Percentiles rank a stretch among this genome's conserved stretches.
phyloP scores from a whole-genome alignment of 1,140 invertebrate genomes.

The Aphis gossypii region DNA sequence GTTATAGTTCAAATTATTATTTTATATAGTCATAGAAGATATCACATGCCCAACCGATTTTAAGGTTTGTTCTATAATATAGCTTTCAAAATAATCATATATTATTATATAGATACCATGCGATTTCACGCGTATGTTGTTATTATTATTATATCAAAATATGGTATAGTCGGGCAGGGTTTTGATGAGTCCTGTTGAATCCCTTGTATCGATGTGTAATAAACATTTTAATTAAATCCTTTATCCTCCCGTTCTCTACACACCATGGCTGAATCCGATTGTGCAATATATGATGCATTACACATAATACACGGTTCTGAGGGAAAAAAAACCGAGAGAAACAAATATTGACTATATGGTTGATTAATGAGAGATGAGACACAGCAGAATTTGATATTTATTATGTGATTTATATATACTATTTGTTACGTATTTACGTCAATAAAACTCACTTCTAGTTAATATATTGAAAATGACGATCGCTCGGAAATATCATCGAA shows the following conservation, averaged over 20 bases:
- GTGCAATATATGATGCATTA: neutral
- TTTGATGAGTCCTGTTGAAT: neutral
- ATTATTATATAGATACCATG: neutral
- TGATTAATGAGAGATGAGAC: neutral
- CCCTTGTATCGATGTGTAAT: neutral
- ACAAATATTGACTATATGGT: neutral
- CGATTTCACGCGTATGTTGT: neutral
- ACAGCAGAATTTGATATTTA: neutral
- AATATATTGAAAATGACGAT: neutral
- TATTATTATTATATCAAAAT: neutral
- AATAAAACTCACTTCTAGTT: no score
- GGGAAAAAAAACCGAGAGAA: neutral
- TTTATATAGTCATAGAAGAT: neutral
- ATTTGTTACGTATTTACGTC: neutral
- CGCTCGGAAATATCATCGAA: neutral
- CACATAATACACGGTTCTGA: neutral
- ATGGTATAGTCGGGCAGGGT: neutral
- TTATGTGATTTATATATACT: neutral
- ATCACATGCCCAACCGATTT: neutral
- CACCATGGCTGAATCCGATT: neutral
- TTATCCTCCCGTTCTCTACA: neutral
- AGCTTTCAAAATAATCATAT: neutral
- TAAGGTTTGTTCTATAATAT: neutral
- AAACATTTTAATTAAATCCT: constrained; percentile 8
- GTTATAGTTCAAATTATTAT: neutral